Evolutionary conservation across 1,140 invertebrate species (phyloP).

Genomic region (Leguminivora glycinivorella): DNA sequence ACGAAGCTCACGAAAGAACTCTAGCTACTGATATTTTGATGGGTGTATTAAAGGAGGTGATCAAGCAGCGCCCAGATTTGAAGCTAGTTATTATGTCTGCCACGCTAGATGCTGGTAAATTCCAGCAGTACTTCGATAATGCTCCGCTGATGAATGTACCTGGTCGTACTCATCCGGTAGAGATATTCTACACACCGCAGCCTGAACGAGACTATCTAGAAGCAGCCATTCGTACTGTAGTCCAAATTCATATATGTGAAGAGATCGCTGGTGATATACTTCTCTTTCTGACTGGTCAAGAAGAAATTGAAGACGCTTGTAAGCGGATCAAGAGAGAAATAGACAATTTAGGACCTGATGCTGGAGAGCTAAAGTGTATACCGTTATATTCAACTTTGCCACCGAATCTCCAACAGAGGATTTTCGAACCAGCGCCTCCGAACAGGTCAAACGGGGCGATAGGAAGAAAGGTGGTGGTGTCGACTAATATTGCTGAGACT

Average conservation of each 20-base stretch:
- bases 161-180: constrained; percentile 80
- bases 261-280: constrained; percentile 96
- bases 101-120: constrained; percentile 99
- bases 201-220: constrained; percentile 99
- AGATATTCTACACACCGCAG: constrained; percentile 99
- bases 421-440: constrained; percentile 97
- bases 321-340: constrained; percentile 98
- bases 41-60: constrained; percentile 98
- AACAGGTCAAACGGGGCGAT: constrained; percentile 96
- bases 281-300: constrained; percentile 96
- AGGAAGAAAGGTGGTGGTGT: constrained; percentile 96
- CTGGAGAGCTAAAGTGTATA: constrained; percentile 98
- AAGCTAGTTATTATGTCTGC: constrained; percentile 99
- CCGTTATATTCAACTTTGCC: constrained; percentile 99
- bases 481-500: constrained; percentile 99
- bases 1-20: constrained; percentile 99
- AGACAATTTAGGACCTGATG: constrained; percentile 97
- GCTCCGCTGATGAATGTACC: constrained; percentile 99
- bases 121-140: constrained; percentile 99
- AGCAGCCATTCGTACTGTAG: constrained; percentile 98
- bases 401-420: constrained; percentile 97
- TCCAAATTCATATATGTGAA: constrained; percentile 99
- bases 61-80: constrained; percentile 94
- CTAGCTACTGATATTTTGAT: constrained; percentile 99
- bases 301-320: constrained; percentile 99